Percentiles rank a stretch among this genome's conserved stretches.
phyloP scores from a whole-genome alignment of 2,888 invertebrate genomes.

The Diarsia rubi region DNA sequence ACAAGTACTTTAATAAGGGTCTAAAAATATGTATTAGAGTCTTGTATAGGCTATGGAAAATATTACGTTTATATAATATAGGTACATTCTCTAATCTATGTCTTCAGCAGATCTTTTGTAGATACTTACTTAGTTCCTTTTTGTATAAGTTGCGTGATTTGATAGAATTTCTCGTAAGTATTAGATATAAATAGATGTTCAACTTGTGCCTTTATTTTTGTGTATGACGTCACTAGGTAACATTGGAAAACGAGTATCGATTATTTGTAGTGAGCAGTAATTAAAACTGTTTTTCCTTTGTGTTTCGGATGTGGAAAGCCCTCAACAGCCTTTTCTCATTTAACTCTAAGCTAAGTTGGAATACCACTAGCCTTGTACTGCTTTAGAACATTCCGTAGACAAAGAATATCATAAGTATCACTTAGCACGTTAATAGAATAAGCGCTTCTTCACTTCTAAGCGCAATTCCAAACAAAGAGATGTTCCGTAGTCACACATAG shows the following conservation, averaged over 20 bases:
- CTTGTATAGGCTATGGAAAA: conserved; percentile 4
- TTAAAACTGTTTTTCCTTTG: not conserved
- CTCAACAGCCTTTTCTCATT: not conserved
- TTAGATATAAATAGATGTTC: conserved; percentile 12
- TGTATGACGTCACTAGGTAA: conserved; percentile 2
- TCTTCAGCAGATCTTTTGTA: conserved; percentile 2
- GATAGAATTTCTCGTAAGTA: conserved; percentile 13
- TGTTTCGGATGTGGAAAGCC: not conserved
- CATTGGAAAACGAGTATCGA: too few relatives aligned
- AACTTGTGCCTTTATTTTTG: not conserved
- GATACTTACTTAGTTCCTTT: not conserved
- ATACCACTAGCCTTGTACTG: not conserved
- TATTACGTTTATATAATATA: conserved; percentile 3
- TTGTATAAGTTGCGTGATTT: conserved; percentile 8
- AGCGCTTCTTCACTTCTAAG: not conserved
- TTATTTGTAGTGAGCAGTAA: not conserved
- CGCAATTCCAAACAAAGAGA: not conserved
- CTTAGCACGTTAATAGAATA: not conserved
- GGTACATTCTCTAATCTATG: not conserved
- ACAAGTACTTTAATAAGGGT: not conserved
- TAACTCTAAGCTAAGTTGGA: not conserved
- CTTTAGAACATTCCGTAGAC: not conserved
- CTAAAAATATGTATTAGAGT: conserved; percentile 22
- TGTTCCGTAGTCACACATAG: not conserved
- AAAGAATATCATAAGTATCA: not conserved